Conservation (phyloP, 1,140 invertebrate genomes). For the Mizuhopecten yessoensis region DNA sequence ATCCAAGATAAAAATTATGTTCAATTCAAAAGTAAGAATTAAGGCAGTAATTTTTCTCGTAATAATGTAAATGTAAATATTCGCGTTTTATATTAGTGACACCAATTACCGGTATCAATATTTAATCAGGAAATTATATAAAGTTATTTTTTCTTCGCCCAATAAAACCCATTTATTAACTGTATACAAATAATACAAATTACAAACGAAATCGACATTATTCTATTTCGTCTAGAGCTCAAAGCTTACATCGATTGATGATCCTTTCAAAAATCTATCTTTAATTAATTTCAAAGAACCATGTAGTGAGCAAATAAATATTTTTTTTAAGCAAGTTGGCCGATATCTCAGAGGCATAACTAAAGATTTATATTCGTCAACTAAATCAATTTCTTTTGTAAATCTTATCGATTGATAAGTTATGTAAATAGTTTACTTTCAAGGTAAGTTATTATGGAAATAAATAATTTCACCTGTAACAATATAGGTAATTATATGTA, state of each 20-base stretch:
- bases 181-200: no score
- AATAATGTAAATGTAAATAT: no score
- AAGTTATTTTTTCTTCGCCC: no score
- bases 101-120: no score
- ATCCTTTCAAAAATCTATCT: not conserved
- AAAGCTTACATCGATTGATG: not conserved
- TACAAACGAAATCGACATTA: not conserved
- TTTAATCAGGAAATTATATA: no score
- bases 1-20: no score
- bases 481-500: conserved; percentile 29
- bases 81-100: no score
- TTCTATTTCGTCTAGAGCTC: not conserved
- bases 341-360: not conserved
- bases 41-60: no score
- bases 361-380: not conserved
- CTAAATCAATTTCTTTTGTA: conserved; percentile 7
- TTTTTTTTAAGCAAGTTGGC: conserved; percentile 15
- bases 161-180: no score
- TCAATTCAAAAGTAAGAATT: no score
- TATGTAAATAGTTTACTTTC: conserved; percentile 39
- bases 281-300: conserved; percentile 6
- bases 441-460: conserved; percentile 39
- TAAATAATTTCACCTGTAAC: conserved; percentile 35
- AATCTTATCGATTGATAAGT: conserved; percentile 10
- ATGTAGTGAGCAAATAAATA: not conserved